phyloP scores from a whole-genome alignment of 2,888 invertebrate genomes.

The Noctua janthina region DNA sequence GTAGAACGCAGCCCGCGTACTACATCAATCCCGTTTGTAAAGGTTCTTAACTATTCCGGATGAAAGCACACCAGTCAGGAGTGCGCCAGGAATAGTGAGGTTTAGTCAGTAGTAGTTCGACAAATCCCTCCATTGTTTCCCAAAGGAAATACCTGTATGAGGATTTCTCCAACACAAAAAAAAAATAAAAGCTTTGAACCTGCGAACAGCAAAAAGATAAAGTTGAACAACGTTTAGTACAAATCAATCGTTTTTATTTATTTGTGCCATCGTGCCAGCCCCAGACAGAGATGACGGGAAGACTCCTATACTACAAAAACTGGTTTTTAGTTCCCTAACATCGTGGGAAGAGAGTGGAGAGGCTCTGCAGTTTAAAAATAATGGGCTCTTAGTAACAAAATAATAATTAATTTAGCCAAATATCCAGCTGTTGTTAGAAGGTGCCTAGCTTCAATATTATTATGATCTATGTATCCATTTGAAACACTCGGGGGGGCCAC shows the following conservation, averaged over 20 bases:
- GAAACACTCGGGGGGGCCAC: conserved; percentile 3
- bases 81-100: neutral
- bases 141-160: neutral
- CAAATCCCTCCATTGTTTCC: neutral
- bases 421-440: neutral
- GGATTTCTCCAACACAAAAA: neutral
- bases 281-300: neutral
- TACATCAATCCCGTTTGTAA: neutral
- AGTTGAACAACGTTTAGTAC: neutral
- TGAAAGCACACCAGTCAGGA: neutral
- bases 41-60: neutral
- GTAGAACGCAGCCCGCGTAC: neutral
- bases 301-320: neutral
- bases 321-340: neutral
- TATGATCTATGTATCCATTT: conserved; percentile 32
- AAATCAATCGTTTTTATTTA: neutral
- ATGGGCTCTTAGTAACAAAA: neutral
- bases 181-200: neutral
- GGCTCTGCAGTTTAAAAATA: neutral
- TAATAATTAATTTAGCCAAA: neutral
- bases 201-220: neutral
- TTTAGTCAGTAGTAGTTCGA: neutral
- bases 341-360: neutral
- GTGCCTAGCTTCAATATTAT: conserved; percentile 12
- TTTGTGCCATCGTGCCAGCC: neutral